A percentile compares a stretch with the other conserved stretches of the same genome.
phyloP scores from a whole-genome alignment of 2,888 invertebrate species.

The Troides helena region DNA sequence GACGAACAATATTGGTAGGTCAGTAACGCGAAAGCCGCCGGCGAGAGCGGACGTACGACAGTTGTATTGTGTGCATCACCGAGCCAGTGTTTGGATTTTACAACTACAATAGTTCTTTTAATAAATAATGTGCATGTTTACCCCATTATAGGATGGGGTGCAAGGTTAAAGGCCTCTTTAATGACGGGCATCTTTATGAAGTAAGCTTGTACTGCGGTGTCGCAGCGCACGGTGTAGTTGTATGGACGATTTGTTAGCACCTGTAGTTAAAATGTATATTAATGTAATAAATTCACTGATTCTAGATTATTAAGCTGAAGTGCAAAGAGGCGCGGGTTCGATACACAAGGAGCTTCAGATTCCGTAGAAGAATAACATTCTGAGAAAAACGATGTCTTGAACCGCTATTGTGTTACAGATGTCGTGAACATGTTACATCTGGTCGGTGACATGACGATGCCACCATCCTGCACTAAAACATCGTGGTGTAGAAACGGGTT shows the following conservation, averaged over 20 bases:
- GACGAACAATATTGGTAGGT: too few relatives aligned
- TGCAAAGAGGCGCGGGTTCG: neutral
- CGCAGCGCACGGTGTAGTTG: slow-evolving; percentile 79
- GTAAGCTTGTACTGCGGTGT: slow-evolving; percentile 79
- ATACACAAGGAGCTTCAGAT: neutral
- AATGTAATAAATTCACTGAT: neutral
- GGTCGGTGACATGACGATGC: too few relatives aligned
- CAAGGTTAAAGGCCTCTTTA: slow-evolving; percentile 68
- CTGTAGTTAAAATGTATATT: slow-evolving; percentile 38
- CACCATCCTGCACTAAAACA: too few relatives aligned
- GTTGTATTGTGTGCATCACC: too few relatives aligned
- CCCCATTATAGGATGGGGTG: slow-evolving; percentile 71
- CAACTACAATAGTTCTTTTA: neutral
- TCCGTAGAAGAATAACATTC: too few relatives aligned
- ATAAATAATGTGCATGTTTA: slow-evolving; percentile 36
- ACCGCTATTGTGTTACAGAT: neutral
- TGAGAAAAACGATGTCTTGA: too few relatives aligned
- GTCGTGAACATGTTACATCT: too few relatives aligned
- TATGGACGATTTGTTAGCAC: slow-evolving; percentile 78
- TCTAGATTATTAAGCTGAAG: neutral
- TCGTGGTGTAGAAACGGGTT: too few relatives aligned
- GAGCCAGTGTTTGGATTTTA: too few relatives aligned
- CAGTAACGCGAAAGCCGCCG: too few relatives aligned
- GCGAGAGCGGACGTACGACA: too few relatives aligned
- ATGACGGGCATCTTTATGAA: slow-evolving; percentile 61